These are phyloP conservation scores for Pitta sordida DNA, from an alignment of 2,113 vertebrate genomes.

Conservation along the genomic window DNA sequence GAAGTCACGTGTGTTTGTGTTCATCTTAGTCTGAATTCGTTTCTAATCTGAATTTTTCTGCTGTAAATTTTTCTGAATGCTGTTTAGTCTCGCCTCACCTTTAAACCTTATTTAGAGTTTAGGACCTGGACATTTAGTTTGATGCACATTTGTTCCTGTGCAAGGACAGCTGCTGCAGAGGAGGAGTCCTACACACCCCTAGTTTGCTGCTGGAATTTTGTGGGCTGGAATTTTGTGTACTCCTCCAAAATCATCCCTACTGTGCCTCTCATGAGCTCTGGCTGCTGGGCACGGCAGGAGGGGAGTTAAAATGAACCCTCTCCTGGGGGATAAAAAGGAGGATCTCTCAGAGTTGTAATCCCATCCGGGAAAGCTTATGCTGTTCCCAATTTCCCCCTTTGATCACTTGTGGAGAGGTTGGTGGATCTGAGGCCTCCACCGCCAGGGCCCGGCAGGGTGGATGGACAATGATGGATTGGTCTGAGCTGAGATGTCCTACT, in stretches of 20 bases:
- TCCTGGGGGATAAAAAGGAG: neutral
- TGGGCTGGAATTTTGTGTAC: neutral
- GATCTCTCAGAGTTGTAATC: neutral
- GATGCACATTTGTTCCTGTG: fast-evolving
- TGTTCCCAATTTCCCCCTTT: neutral
- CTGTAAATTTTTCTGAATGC: neutral
- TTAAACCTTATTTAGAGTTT: neutral
- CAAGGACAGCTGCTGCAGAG: neutral
- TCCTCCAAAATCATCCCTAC: neutral
- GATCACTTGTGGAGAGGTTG: neutral
- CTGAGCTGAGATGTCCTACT: neutral
- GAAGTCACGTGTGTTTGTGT: neutral
- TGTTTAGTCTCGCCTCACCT: neutral
- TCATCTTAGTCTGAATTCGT: neutral
- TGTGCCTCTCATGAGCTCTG: neutral
- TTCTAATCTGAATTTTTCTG: neutral
- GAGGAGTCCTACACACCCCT: neutral
- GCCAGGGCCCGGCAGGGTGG: neutral
- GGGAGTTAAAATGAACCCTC: neutral
- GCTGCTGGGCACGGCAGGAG: neutral
- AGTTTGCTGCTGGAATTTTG: neutral
- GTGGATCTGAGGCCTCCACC: neutral
- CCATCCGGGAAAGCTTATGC: neutral
- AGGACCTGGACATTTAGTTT: neutral
- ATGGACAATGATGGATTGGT: slow-evolving; percentile 20